These are phyloP conservation scores for Chaitophorus viminalis DNA, from an alignment of 2,888 invertebrate species.

Conservation along the genomic window DNA sequence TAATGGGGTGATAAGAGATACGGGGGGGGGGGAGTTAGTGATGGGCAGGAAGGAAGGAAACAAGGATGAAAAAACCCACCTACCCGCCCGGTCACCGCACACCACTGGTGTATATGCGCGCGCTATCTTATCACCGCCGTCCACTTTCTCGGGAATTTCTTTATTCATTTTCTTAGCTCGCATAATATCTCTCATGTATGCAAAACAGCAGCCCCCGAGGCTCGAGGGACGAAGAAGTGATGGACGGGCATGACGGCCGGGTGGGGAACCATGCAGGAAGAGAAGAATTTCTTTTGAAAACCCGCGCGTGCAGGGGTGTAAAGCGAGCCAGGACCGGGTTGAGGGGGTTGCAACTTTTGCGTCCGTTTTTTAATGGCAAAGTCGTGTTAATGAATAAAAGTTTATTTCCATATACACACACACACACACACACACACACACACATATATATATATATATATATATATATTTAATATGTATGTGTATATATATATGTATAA, in stretches of 20 bases:
- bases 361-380: conserved; percentile 64
- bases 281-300: conserved; percentile 57
- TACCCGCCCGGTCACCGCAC: background rate
- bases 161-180: conserved; percentile 61
- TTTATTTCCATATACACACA: conserved; percentile 63
- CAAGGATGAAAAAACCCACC: conserved; percentile 57
- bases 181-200: conserved; percentile 58
- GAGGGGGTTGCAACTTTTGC: conserved; percentile 52
- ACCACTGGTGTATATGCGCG: background rate
- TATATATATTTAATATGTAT: background rate
- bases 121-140: conserved; percentile 54
- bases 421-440: background rate
- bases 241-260: background rate
- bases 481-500: background rate
- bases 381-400: conserved; percentile 65
- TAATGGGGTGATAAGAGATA: too few relatives aligned
- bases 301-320: conserved; percentile 21
- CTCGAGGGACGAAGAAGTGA: background rate
- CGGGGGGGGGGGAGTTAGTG: conserved; percentile 46
- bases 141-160: conserved; percentile 59
- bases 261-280: background rate
- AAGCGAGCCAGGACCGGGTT: background rate
- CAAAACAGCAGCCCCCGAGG: conserved; percentile 34
- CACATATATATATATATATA: background rate
- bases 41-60: conserved; percentile 34